A percentile compares a stretch with the other conserved stretches of the same genome.
Evolutionary conservation across 2,888 invertebrate species (phyloP).

Genomic region (Embidobia sp.): DNA sequence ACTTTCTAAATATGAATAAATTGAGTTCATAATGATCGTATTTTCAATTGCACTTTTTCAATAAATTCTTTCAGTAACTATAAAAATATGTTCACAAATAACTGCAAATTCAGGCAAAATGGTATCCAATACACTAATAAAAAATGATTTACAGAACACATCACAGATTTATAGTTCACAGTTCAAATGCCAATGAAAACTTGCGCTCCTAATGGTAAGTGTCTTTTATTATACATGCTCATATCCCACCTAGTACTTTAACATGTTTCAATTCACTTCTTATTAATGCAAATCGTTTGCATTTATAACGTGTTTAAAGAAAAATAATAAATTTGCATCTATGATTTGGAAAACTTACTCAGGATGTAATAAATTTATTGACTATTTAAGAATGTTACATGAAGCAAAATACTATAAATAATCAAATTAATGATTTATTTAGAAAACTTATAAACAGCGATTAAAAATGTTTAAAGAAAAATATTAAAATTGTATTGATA

Average conservation of each 20-base stretch:
- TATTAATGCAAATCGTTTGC: slow-evolving; percentile 59
- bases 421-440: slow-evolving; percentile 13
- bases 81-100: too few species aligned
- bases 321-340: slow-evolving; percentile 56
- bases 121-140: too few species aligned
- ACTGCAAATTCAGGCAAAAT: too few species aligned
- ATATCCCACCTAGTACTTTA: slow-evolving; percentile 50
- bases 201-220: slow-evolving; percentile 32
- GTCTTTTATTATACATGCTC: slow-evolving; percentile 51
- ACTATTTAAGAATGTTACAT: slow-evolving; percentile 10
- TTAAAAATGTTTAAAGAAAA: too few species aligned
- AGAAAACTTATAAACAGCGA: slow-evolving; percentile 17
- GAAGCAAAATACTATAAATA: slow-evolving; percentile 16
- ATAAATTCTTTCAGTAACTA: too few species aligned
- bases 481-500: too few species aligned
- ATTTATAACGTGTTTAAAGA: slow-evolving; percentile 47
- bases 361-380: slow-evolving; percentile 57
- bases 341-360: slow-evolving; percentile 50
- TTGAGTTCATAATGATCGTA: too few species aligned
- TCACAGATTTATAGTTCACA: slow-evolving; percentile 32
- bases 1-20: too few species aligned
- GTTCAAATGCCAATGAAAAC: slow-evolving; percentile 52
- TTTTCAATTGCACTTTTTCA: too few species aligned
- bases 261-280: slow-evolving; percentile 27
- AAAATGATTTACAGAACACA: too few species aligned